Evolutionary conservation across 1,140 invertebrate genomes (phyloP), one percentile per base, ranked within the genome.

Genomic region (Saccostrea cuccullata): DNA sequence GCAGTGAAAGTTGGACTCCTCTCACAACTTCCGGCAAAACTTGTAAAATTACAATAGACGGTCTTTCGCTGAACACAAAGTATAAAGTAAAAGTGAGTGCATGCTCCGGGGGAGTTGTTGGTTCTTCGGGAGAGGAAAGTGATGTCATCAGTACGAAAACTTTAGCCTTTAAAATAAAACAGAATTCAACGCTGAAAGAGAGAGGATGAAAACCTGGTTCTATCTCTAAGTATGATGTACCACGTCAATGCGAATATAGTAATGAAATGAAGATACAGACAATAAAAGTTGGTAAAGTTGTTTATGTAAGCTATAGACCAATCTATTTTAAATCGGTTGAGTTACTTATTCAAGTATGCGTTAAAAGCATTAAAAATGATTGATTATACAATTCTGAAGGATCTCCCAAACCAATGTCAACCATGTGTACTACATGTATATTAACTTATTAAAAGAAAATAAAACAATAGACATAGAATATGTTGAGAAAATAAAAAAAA

Each of bases 131-230:
- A 30, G 67, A 73, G 8, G 67, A 73, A 12, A 73, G 67, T 26
- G 67, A 73, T 26, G 67, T 26, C 6, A 73, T 73, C 30, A 73
- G 23, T 26, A 73, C 67, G 30, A 73, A 26, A 26, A 36, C 5
- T 73, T 73, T 73, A 73, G 67, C 67, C 5, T 73, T 73, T 23
- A 73, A 73, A 26, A 73, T 73, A 30, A 73, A 73, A 15, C 30
- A 9, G 23, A 26, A 36, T 36, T 73, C 67, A 0, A 73, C 67
- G 0, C 9, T 36, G 2, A 36, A 36, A 23, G n/a, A 12, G 12
- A 20, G 12, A 9, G 23, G 23, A 12, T 20, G 0, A 8, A 73
- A 11, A 26, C 67, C 67, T 11, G 23, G 23, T 2, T 8, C 23
- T 12, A 23, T 73, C 0, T 36, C 67, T 0, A 73, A 0, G 23